Evolutionary conservation across 2,888 invertebrate genomes (phyloP).

Genomic region (Megaustenia siamemsis): DNA sequence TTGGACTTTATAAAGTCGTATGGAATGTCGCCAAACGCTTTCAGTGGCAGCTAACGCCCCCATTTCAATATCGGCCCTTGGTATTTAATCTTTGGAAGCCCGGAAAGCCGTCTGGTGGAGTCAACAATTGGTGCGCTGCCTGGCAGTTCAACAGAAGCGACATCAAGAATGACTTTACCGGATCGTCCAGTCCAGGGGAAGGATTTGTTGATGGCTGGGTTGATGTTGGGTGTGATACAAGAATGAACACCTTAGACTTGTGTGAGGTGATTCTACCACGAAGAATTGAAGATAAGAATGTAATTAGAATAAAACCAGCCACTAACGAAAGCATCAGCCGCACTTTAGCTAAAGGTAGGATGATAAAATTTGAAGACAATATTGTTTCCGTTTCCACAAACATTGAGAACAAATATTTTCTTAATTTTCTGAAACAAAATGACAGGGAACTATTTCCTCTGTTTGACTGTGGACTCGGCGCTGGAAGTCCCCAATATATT

Average conservation of each 20-base stretch:
- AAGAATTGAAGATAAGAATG: background rate
- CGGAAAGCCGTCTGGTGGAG: background rate
- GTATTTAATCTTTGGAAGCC: background rate
- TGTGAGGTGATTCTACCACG: background rate
- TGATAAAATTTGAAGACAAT: background rate
- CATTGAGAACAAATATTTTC: background rate
- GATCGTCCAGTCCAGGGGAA: background rate
- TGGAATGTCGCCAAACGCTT: background rate
- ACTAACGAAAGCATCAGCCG: background rate
- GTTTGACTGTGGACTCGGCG: background rate
- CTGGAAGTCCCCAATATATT: background rate
- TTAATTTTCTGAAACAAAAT: background rate
- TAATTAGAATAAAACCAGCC: background rate
- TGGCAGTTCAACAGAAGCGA: background rate
- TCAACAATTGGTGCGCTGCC: background rate
- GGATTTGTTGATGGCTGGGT: background rate
- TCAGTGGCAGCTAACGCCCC: background rate
- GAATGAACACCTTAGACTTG: background rate
- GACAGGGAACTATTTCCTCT: background rate
- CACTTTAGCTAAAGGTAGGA: background rate
- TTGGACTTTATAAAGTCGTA: background rate
- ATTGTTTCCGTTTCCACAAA: background rate
- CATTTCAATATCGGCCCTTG: background rate
- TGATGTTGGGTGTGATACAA: background rate
- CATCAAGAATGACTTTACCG: background rate